Percentiles rank a stretch among this genome's conserved stretches.
Evolutionary conservation across 2,888 invertebrate species (phyloP).

Genomic region (Branchellion lobata): DNA sequence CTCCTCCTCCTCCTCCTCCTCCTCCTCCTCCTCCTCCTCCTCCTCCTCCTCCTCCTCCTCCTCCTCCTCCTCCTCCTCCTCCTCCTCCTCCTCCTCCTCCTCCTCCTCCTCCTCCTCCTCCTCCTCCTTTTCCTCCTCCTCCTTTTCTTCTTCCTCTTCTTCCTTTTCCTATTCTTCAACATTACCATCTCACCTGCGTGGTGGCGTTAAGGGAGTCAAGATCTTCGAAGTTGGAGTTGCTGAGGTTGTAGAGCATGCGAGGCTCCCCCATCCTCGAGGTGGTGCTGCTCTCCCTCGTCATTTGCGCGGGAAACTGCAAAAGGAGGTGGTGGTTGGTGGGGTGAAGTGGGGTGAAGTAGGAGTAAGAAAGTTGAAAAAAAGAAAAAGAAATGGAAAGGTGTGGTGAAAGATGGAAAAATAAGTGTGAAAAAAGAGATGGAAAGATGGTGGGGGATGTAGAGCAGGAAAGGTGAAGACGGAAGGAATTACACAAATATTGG

Average conservation of each 20-base stretch:
- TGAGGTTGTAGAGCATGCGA: constrained; percentile 16
- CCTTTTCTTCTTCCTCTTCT: background rate
- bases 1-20: background rate
- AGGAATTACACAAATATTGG: no score
- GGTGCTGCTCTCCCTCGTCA: background rate
- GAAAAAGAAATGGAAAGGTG: no score
- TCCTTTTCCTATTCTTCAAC: background rate
- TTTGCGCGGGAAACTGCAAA: background rate
- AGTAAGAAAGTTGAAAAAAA: no score
- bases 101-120: background rate
- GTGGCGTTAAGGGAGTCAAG: background rate
- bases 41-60: background rate
- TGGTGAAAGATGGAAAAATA: no score
- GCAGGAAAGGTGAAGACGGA: no score
- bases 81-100: background rate
- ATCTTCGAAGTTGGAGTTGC: constrained; percentile 15
- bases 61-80: background rate
- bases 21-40: no score
- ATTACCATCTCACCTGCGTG: background rate
- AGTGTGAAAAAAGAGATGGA: no score
- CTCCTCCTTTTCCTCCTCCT: background rate
- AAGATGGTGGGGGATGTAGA: no score
- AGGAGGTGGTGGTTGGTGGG: background rate
- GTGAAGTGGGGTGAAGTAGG: no score
- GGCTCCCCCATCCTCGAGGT: background rate